Evolutionary conservation across 2,113 vertebrate genomes (phyloP).

Genomic region (Xiphophorus hellerii): DNA sequence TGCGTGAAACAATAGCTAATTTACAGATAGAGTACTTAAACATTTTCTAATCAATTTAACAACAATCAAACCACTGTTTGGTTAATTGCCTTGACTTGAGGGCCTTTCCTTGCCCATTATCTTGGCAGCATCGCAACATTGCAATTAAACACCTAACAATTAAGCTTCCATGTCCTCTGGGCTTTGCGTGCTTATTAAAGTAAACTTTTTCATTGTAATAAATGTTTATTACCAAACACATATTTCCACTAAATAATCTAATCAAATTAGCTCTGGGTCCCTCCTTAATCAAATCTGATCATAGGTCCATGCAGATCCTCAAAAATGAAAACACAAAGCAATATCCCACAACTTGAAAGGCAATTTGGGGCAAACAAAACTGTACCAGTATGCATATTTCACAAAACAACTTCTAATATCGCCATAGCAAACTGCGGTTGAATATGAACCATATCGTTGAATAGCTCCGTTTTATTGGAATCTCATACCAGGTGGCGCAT

Average conservation of each 20-base stretch:
- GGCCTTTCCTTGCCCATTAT: slow-evolving; percentile 83
- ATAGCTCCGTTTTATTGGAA: slow-evolving; percentile 13
- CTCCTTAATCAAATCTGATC: slow-evolving; percentile 75
- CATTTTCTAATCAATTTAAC: slow-evolving; percentile 83
- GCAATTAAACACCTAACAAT: slow-evolving; percentile 82
- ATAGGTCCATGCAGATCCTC: slow-evolving; percentile 71
- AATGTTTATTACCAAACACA: slow-evolving; percentile 78
- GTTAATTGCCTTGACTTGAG: slow-evolving; percentile 81
- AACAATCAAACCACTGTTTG: slow-evolving; percentile 81
- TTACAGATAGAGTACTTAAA: slow-evolving; percentile 79
- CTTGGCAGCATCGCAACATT: slow-evolving; percentile 80
- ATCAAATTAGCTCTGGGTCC: slow-evolving; percentile 80
- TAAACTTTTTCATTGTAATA: slow-evolving; percentile 81
- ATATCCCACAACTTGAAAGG: slow-evolving; percentile 61
- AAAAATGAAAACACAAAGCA: slow-evolving; percentile 73
- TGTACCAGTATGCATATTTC: slow-evolving; percentile 56
- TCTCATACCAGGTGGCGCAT: slow-evolving; percentile 50
- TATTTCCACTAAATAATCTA: slow-evolving; percentile 77
- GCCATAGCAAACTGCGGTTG: slow-evolving; percentile 37
- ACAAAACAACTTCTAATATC: slow-evolving; percentile 73
- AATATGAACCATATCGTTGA: slow-evolving; percentile 26
- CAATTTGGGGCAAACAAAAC: slow-evolving; percentile 59
- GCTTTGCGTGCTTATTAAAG: slow-evolving; percentile 78
- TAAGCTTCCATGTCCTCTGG: slow-evolving; percentile 79
- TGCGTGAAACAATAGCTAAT: slow-evolving; percentile 74